A percentile compares a stretch with the other conserved stretches of the same genome.
phyloP scores from a whole-genome alignment of 2,797 vertebrate species.

The Bradypus variegatus region DNA sequence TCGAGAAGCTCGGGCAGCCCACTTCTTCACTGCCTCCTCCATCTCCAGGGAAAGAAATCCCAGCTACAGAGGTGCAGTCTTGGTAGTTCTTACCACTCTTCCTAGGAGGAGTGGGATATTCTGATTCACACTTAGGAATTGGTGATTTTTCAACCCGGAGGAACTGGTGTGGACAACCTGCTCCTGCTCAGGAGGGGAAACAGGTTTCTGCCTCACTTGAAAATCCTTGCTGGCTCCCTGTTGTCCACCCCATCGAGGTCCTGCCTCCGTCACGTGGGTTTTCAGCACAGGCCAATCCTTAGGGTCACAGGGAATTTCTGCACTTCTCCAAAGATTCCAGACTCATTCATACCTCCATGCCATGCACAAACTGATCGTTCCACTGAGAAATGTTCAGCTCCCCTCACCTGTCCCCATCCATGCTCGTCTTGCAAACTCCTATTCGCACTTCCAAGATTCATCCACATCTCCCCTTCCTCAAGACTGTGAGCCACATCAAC shows the following conservation, averaged over 20 bases:
- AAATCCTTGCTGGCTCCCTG: neutral
- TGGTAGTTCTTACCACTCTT: neutral
- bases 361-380: neutral
- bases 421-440: neutral
- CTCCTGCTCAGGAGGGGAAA: neutral
- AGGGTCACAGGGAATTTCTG: neutral
- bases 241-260: accelerated
- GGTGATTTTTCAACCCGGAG: neutral
- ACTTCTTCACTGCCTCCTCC: neutral
- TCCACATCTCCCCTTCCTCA: neutral
- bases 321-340: neutral
- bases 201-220: neutral
- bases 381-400: neutral
- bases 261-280: neutral
- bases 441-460: neutral
- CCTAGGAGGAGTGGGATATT: neutral
- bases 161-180: neutral
- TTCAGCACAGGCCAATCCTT: neutral
- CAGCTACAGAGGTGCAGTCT: neutral
- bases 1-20: neutral
- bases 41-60: neutral
- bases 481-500: neutral
- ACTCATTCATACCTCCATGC: neutral
- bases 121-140: neutral
- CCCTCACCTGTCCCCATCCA: neutral